Evolutionary conservation across 2,113 vertebrate species (phyloP).

Genomic region (Cephalopterus ornatus): DNA sequence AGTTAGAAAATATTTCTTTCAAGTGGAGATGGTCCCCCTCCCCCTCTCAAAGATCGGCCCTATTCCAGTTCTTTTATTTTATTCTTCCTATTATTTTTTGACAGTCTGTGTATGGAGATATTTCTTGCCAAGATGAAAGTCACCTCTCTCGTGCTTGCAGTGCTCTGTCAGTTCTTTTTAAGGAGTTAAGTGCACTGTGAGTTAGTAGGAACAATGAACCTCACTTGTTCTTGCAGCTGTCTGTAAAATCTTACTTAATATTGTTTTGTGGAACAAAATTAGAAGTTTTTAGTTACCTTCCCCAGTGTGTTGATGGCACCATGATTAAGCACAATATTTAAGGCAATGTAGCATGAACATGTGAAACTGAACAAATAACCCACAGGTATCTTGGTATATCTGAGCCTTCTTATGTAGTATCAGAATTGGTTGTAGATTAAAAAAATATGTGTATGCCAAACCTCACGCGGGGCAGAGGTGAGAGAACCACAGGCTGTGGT

Average conservation of each 20-base stretch:
- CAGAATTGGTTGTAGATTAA: not conserved
- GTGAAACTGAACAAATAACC: not conserved
- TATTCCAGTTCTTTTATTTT: conserved; percentile 20
- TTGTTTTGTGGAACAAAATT: not conserved
- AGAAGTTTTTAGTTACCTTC: not conserved
- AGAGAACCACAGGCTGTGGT: not conserved
- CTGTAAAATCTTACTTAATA: not conserved
- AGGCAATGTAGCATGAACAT: not conserved
- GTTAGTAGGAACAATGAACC: conserved; percentile 36
- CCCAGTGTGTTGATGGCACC: not conserved
- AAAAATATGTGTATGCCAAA: not conserved
- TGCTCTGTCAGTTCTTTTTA: conserved; percentile 45
- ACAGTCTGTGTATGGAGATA: conserved; percentile 58
- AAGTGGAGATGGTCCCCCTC: not conserved
- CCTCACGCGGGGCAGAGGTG: not conserved
- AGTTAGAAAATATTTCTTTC: conserved; percentile 6
- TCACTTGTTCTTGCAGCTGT: not conserved
- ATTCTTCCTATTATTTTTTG: conserved; percentile 51
- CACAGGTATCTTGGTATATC: not conserved
- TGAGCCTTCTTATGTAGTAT: not conserved
- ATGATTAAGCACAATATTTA: not conserved
- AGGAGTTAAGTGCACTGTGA: conserved; percentile 52
- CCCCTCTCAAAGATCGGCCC: not conserved
- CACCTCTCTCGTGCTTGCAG: conserved; percentile 16
- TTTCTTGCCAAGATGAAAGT: conserved; percentile 66